Percentiles rank a stretch among this genome's conserved stretches.
Evolutionary conservation across 2,113 vertebrate species (phyloP).

Genomic region (Leucopternis melanops): DNA sequence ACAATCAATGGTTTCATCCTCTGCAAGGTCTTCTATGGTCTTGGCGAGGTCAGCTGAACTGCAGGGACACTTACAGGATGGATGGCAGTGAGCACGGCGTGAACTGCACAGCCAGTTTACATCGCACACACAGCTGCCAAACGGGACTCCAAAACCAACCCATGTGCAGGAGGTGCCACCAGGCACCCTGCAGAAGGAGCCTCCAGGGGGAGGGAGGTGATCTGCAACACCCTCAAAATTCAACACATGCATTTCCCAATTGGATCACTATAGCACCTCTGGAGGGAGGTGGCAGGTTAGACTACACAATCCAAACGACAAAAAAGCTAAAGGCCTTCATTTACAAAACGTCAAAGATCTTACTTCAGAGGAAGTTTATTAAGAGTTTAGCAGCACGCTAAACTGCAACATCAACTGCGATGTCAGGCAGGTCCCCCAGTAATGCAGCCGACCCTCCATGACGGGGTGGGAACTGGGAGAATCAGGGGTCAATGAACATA

Average conservation of each 20-base stretch:
- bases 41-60: not conserved
- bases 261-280: not conserved
- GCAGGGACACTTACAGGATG: not conserved
- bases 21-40: not conserved
- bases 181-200: not conserved
- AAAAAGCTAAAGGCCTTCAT: not conserved
- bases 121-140: not conserved
- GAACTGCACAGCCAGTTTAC: not conserved
- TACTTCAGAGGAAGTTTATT: not conserved
- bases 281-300: not conserved
- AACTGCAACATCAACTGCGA: not conserved
- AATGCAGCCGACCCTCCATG: not conserved
- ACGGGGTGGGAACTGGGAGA: not conserved
- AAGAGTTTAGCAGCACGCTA: not conserved
- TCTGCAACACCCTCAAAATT: not conserved
- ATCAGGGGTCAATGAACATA: not conserved
- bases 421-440: not conserved
- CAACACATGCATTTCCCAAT: not conserved
- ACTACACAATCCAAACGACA: not conserved
- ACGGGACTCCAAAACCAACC: fast-evolving
- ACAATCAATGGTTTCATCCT: not conserved
- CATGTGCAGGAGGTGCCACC: fast-evolving
- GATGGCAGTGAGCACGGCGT: not conserved
- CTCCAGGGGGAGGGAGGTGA: not conserved
- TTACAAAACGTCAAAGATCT: not conserved